Base-by-base conservation (phyloP, 2,113 vertebrate genomes). In the Xiphias gladius region DNA sequence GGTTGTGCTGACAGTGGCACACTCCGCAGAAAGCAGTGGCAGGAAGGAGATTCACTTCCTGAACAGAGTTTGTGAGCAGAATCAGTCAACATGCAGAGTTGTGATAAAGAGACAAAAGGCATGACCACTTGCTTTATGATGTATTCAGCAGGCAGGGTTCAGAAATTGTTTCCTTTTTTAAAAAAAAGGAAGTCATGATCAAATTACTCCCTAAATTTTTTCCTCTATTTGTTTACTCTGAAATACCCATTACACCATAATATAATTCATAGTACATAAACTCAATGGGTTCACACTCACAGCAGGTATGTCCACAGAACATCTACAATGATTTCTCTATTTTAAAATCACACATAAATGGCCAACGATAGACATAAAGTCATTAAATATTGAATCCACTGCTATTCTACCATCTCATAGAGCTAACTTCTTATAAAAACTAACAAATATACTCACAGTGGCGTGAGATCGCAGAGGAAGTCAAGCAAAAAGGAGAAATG, bases 401-500 rank as follows among this genome's bases (percentile, higher is more conserved):
- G 5, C 13, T 41, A 17, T 26, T 65, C 22, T 10, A 3, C 22
- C 11, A 41, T n/a, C 30, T 39, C 16, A n/a, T 17, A 17, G 5
- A 39, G 19, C 1, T 2, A 30, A n/a, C n/a, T 20, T 19, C 35
- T 10, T 26, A 61, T 24, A 11, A 20, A 41, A 9, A 55, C n/a
- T 24, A 2, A 43, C 14, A 10, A 2, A 20, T 24, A 48, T 57
- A 48, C n/a, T 43, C 2, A 43, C 41, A 43, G 41, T 43, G 41
- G 32, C 14, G 72, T 58, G 2, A 43, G 20, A 50, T 19, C 57
- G 13, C 0, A 37, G 79, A 68, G 78, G 72, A 81, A 90, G 76
- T 84, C 0, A 17, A 10, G 2, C 2, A 35, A 46, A 71, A 88
- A 84, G 37, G 28, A 72, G 61, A 87, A 87, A 76, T 43, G 16